phyloP scores from a whole-genome alignment of 2,113 vertebrate genomes.

The Macquaria australasica region DNA sequence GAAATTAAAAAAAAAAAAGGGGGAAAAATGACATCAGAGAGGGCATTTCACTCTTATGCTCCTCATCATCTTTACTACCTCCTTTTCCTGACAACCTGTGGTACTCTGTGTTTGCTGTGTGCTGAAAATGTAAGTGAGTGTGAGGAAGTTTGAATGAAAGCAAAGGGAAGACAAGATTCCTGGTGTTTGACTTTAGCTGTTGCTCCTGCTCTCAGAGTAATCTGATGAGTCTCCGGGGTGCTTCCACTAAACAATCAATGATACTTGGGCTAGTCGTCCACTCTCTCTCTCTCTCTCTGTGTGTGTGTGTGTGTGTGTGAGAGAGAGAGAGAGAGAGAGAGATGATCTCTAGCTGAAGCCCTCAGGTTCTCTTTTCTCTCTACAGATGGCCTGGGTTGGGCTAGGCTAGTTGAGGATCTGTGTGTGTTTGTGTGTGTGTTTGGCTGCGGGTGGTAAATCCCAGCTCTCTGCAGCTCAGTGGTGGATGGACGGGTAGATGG shows the following conservation, averaged over 20 bases:
- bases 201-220: slow-evolving; percentile 55
- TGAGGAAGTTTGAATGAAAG: slow-evolving; percentile 41
- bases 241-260: slow-evolving; percentile 69
- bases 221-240: slow-evolving; percentile 68
- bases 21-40: neutral
- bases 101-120: slow-evolving; percentile 8
- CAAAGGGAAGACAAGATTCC: slow-evolving; percentile 39
- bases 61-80: slow-evolving; percentile 16
- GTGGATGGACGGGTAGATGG: slow-evolving; percentile 49
- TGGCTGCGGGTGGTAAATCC: slow-evolving; percentile 74
- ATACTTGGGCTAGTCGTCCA: slow-evolving; percentile 1
- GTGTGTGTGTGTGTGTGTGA: slow-evolving; percentile 25
- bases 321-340: no score
- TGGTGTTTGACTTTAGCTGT: slow-evolving; percentile 57
- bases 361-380: slow-evolving; percentile 54
- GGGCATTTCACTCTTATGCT: neutral
- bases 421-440: slow-evolving; percentile 57
- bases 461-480: slow-evolving; percentile 51
- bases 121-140: neutral
- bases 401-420: slow-evolving; percentile 38
- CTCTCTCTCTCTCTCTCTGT: no score
- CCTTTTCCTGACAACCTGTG: slow-evolving; percentile 57
- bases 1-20: neutral
- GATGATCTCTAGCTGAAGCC: slow-evolving; percentile 48
- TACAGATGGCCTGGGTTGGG: slow-evolving; percentile 67